Evolutionary conservation across 2,113 vertebrate species (phyloP).

Genomic region (Trogon surrucura): DNA sequence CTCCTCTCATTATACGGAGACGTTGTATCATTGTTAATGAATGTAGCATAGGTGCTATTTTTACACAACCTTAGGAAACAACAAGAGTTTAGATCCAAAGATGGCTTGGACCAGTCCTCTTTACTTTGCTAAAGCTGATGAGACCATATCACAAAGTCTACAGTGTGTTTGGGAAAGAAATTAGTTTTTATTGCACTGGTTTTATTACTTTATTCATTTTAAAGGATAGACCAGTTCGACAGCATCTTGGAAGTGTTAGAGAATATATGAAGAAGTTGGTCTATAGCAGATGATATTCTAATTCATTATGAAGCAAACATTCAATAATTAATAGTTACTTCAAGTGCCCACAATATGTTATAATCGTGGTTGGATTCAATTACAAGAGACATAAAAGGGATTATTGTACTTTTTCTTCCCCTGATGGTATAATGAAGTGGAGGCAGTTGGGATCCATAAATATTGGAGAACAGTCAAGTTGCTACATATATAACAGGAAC

Average conservation of each 20-base stretch:
- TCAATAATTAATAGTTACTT: constrained; percentile 70
- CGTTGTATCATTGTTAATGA: constrained; percentile 32
- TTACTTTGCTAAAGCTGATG: background rate
- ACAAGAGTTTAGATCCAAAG: background rate
- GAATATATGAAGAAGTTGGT: background rate
- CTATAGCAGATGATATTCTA: constrained; percentile 18
- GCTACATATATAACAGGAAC: background rate
- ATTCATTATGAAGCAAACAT: constrained; percentile 67
- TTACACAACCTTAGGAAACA: background rate
- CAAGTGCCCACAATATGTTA: constrained; percentile 67
- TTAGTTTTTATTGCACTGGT: background rate
- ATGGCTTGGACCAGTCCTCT: background rate
- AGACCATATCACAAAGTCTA: background rate
- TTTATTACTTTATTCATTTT: background rate
- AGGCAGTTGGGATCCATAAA: constrained; percentile 30
- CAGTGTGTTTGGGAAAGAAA: background rate
- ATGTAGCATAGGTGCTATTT: background rate
- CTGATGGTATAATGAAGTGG: constrained; percentile 42
- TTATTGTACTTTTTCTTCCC: constrained; percentile 57
- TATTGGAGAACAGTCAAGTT: constrained; percentile 32
- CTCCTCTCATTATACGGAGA: background rate
- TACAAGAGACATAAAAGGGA: constrained; percentile 54
- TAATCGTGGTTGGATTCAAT: constrained; percentile 69
- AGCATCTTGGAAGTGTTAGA: background rate
- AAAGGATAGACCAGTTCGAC: background rate